Percentiles rank a stretch among this genome's conserved stretches.
Conservation (phyloP, 2,113 vertebrate species). For the Otus sunia region DNA sequence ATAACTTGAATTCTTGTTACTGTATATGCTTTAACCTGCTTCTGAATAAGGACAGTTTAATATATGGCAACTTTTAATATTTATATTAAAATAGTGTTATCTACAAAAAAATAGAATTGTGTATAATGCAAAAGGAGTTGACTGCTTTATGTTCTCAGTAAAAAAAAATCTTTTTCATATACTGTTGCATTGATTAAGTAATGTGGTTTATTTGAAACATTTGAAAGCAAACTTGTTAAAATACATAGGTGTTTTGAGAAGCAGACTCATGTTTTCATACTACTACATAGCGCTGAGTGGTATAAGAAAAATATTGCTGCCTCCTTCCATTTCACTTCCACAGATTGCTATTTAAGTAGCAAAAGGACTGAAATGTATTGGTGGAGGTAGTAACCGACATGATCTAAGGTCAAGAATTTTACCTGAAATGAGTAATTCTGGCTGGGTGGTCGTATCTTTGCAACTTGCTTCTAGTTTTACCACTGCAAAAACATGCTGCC, state of each 20-base stretch:
- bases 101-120: not conserved
- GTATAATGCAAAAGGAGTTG: not conserved
- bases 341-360: not conserved
- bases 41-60: not conserved
- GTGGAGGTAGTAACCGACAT: not conserved
- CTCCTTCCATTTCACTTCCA: not conserved
- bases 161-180: not conserved
- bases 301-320: not conserved
- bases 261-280: not conserved
- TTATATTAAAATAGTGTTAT: not conserved
- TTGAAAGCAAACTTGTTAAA: not conserved
- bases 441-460: not conserved
- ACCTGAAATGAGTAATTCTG: not conserved
- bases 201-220: not conserved
- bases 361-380: not conserved
- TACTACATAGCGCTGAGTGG: not conserved
- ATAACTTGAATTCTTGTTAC: not conserved
- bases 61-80: not conserved
- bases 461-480: not conserved
- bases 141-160: not conserved
- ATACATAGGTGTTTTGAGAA: not conserved
- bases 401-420: not conserved
- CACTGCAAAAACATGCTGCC: not conserved
- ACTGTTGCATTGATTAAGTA: not conserved
- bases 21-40: not conserved